Conservation (phyloP, 2,888 invertebrate species). For the Lathronympha strigana region DNA sequence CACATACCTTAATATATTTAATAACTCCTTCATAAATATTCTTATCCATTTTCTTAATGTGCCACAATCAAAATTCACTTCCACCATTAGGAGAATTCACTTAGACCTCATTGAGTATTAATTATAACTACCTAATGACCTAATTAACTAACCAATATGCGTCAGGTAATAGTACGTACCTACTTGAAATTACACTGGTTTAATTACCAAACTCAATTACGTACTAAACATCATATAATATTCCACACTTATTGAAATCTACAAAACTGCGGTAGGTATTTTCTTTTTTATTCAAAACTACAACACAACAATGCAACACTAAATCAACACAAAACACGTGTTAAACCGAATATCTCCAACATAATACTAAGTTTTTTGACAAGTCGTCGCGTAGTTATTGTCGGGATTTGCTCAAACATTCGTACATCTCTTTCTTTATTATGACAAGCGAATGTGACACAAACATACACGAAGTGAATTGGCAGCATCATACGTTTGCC, state of each 20-base stretch:
- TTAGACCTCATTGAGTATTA: not conserved
- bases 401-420: too few species aligned
- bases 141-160: not conserved
- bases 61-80: not conserved
- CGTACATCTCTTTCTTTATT: too few species aligned
- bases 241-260: not conserved
- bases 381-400: too few species aligned
- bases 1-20: conserved; percentile 33
- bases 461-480: too few species aligned
- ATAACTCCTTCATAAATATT: conserved; percentile 19
- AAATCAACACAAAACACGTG: conserved; percentile 2
- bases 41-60: not conserved
- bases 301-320: too few species aligned
- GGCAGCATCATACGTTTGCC: too few species aligned
- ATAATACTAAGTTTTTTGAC: not conserved
- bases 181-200: too few species aligned
- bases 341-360: conserved; percentile 2
- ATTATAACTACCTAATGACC: not conserved
- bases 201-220: not conserved
- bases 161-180: too few species aligned
- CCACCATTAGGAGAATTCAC: not conserved
- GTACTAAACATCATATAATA: not conserved
- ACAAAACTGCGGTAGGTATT: not conserved
- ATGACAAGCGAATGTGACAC: too few species aligned
- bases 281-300: not conserved